Percentiles rank a stretch among this genome's conserved stretches.
phyloP scores from a whole-genome alignment of 1,140 invertebrate species.

The Danaus plexippus region DNA sequence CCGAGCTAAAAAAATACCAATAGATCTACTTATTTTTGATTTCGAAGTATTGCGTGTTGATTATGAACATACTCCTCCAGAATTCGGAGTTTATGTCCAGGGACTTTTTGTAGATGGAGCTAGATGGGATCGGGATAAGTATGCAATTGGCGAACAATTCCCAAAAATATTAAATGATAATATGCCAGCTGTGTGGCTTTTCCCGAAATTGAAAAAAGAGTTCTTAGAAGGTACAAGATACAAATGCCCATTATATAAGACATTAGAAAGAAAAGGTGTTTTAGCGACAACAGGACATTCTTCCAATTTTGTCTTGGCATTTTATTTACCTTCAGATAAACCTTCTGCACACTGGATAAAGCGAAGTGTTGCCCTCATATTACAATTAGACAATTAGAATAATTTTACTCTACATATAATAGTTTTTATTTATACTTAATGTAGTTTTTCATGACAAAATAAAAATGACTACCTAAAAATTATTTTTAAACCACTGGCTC shows the following conservation, averaged over 20 bases:
- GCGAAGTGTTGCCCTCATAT: conserved; percentile 87
- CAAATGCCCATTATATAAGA: conserved; percentile 90
- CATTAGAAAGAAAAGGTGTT: conserved; percentile 85
- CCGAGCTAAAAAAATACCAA: conserved; percentile 88
- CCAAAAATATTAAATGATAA: conserved; percentile 87
- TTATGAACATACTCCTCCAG: conserved; percentile 68
- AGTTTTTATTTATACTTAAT: too few relatives aligned
- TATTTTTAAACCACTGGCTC: neutral
- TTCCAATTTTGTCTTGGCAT: conserved; percentile 89
- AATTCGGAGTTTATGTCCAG: conserved; percentile 85
- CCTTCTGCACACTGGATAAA: conserved; percentile 88
- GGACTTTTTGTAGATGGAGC: conserved; percentile 90
- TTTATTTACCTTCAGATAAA: conserved; percentile 80
- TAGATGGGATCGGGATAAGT: conserved; percentile 79
- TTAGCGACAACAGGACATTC: conserved; percentile 92
- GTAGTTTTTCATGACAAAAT: neutral
- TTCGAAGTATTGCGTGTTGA: conserved; percentile 77
- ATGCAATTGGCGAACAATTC: conserved; percentile 80
- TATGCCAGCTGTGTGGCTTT: conserved; percentile 84
- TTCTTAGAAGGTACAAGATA: conserved; percentile 77
- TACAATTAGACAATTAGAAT: conserved; percentile 81
- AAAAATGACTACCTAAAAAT: neutral
- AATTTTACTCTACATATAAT: too few relatives aligned
- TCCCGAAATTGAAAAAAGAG: conserved; percentile 72
- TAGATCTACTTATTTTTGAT: conserved; percentile 88